Percentiles rank a stretch among this genome's conserved stretches.
Evolutionary conservation across 2,113 vertebrate species (phyloP).

Genomic region (Atractosteus spatula): DNA sequence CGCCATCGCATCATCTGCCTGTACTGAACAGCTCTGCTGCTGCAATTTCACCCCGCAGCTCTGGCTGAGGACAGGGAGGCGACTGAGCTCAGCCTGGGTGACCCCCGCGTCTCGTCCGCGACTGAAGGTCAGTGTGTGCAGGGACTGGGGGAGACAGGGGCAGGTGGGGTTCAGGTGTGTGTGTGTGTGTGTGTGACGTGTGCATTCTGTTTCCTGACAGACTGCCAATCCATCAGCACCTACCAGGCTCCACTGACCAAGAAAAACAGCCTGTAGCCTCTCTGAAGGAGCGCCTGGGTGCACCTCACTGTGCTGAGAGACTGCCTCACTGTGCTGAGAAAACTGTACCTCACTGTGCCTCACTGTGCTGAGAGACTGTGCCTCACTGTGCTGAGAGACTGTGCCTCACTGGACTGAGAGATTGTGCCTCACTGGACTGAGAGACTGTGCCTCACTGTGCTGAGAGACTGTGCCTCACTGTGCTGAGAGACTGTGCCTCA

Average conservation of each 20-base stretch:
- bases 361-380: no score
- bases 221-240: not conserved
- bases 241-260: not conserved
- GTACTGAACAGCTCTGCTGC: not conserved
- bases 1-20: not conserved
- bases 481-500: no score
- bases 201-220: not conserved
- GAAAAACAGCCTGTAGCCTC: conserved; percentile 3
- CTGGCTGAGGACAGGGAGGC: conserved; percentile 35
- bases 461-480: no score
- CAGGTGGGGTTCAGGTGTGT: not conserved
- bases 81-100: conserved; percentile 30
- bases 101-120: conserved; percentile 35
- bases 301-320: no score
- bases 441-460: no score
- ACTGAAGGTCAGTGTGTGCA: conserved; percentile 38
- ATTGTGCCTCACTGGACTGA: no score
- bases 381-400: no score
- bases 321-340: no score
- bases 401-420: no score
- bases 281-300: no score
- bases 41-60: conserved; percentile 28
- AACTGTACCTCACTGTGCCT: no score
- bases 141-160: conserved; percentile 2
- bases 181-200: not conserved